These are phyloP conservation scores for Cyprinodon diabolis DNA, from an alignment of 2,797 vertebrate species.

Conservation along the genomic window DNA sequence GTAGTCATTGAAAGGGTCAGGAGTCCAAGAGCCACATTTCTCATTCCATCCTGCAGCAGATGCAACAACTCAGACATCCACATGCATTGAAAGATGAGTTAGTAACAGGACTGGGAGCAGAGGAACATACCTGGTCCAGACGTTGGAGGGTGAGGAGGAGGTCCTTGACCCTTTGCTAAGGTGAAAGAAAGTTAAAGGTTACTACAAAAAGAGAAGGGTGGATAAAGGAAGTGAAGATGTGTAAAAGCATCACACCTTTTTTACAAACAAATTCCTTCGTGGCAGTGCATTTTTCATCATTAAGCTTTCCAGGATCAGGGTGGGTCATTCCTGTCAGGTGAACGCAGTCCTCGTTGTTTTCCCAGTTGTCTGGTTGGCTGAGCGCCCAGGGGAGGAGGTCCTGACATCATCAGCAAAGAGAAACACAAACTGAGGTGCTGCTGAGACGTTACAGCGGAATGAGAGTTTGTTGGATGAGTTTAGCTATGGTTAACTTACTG, in stretches of 20 bases:
- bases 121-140: constrained; percentile 76
- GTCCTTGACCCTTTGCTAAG: constrained; percentile 77
- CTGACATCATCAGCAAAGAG: constrained; percentile 46
- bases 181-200: constrained; percentile 7
- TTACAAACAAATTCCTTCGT: constrained; percentile 77
- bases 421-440: constrained; percentile 3
- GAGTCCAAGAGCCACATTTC: constrained; percentile 79
- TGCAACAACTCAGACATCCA: background rate
- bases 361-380: constrained; percentile 79
- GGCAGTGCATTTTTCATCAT: constrained; percentile 71
- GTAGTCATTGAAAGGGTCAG: constrained; percentile 81
- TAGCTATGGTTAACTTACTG: constrained; percentile 58
- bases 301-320: constrained; percentile 57
- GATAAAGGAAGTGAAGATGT: background rate
- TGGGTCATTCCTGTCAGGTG: constrained; percentile 66
- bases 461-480: background rate
- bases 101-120: background rate
- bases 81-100: background rate
- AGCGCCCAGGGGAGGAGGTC: constrained; percentile 67
- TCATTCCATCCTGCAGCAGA: constrained; percentile 77
- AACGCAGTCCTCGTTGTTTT: constrained; percentile 77
- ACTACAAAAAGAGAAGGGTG: background rate
- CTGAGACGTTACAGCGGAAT: background rate
- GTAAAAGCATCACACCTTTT: constrained; percentile 69
- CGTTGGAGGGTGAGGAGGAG: constrained; percentile 78